phyloP scores from a whole-genome alignment of 2,888 invertebrate genomes.

The Leucoptera coffeella region DNA sequence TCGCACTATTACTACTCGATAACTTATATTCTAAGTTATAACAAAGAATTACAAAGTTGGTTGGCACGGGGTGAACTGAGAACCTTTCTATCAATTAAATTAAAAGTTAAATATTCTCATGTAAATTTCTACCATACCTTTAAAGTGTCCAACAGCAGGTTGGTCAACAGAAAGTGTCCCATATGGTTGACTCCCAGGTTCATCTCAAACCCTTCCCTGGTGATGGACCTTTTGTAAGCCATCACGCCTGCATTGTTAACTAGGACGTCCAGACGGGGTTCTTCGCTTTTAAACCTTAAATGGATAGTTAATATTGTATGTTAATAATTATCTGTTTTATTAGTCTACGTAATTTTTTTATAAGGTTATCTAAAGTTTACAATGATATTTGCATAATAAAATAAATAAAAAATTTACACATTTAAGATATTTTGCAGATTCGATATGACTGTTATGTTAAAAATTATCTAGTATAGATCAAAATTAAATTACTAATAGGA shows the following conservation, averaged over 20 bases:
- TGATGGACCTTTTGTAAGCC: slow-evolving; percentile 59
- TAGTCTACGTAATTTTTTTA: background rate
- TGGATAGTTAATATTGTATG: background rate
- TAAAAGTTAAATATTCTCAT: too few species aligned
- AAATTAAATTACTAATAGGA: too few species aligned
- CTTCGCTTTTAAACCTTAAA: slow-evolving; percentile 48
- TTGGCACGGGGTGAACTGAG: too few species aligned
- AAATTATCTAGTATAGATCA: too few species aligned
- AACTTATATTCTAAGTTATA: too few species aligned
- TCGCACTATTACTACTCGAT: too few species aligned
- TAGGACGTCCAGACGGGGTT: slow-evolving; percentile 61
- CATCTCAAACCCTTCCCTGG: slow-evolving; percentile 73
- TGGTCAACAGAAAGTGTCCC: slow-evolving; percentile 75
- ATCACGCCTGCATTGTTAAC: slow-evolving; percentile 82
- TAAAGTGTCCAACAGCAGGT: slow-evolving; percentile 61
- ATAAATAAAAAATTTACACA: too few species aligned
- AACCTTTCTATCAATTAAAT: too few species aligned
- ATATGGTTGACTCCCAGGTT: slow-evolving; percentile 79
- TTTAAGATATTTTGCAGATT: too few species aligned
- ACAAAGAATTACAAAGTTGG: too few species aligned
- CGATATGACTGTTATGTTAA: too few species aligned
- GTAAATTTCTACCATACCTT: slow-evolving; percentile 55
- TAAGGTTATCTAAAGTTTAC: background rate
- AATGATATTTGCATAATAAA: too few species aligned
- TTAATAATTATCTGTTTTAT: background rate